These are phyloP conservation scores for Gadopsis bispinosus DNA, from an alignment of 2,797 vertebrate species.

Conservation along the genomic window DNA sequence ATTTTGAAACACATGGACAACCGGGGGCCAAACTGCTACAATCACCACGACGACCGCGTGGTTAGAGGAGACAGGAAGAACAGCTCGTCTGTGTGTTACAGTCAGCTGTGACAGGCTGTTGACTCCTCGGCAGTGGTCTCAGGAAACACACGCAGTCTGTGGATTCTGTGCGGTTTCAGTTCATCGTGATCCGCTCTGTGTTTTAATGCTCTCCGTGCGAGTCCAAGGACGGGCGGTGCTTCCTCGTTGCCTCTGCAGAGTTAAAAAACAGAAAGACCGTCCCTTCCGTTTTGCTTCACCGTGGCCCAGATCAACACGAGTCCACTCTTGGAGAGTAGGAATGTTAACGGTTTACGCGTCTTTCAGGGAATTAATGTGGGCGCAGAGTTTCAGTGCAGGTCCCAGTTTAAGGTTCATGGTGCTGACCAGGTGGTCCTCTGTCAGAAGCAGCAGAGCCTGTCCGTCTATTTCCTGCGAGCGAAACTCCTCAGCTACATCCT, in stretches of 20 bases:
- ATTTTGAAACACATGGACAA: conserved; percentile 70
- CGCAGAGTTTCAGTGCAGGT: conserved; percentile 94
- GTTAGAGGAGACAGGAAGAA: conserved; percentile 11
- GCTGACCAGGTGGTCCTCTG: conserved; percentile 94
- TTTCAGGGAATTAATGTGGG: conserved; percentile 94
- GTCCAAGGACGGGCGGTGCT: neutral
- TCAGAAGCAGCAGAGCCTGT: conserved; percentile 92
- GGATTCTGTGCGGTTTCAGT: neutral
- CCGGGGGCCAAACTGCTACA: conserved; percentile 39
- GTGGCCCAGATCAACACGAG: conserved; percentile 8
- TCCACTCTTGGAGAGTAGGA: neutral
- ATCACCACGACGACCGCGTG: conserved; percentile 21
- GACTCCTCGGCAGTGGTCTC: conserved; percentile 42
- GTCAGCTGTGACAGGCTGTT: neutral
- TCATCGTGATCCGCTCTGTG: neutral
- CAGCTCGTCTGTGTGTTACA: conserved; percentile 13
- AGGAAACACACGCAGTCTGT: neutral
- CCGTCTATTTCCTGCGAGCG: conserved; percentile 95
- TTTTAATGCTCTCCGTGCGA: neutral
- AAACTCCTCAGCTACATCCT: conserved; percentile 89
- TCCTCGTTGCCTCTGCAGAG: conserved; percentile 8
- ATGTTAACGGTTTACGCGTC: conserved; percentile 78
- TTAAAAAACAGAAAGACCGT: neutral
- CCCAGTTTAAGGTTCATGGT: conserved; percentile 95
- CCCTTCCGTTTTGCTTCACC: neutral